phyloP scores from a whole-genome alignment of 2,888 invertebrate species.

The Folsomia candida region DNA sequence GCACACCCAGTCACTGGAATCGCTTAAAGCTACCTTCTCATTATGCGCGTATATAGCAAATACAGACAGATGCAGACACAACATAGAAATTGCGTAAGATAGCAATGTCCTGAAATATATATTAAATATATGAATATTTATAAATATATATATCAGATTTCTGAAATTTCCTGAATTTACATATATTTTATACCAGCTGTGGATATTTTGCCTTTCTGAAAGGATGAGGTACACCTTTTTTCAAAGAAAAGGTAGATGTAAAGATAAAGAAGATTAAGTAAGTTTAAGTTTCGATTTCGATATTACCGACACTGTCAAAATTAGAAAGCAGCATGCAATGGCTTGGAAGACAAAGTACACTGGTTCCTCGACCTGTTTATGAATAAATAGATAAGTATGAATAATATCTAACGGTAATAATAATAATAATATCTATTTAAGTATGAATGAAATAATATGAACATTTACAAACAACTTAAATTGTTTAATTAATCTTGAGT shows the following conservation, averaged over 20 bases:
- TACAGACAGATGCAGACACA: constrained; percentile 21
- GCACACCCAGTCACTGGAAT: constrained; percentile 15
- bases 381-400: neutral
- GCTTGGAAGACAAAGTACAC: constrained; percentile 23
- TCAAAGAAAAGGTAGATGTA: too few species aligned
- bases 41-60: constrained; percentile 23
- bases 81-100: constrained; percentile 23
- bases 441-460: too few species aligned
- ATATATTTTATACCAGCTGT: constrained; percentile 14
- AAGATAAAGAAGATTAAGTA: too few species aligned
- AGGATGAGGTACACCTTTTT: constrained; percentile 29
- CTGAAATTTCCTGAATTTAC: neutral
- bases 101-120: neutral
- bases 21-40: constrained; percentile 7
- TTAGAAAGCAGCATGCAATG: constrained; percentile 22
- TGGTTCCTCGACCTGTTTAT: neutral
- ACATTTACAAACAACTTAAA: too few species aligned
- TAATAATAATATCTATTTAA: too few species aligned
- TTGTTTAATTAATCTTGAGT: neutral
- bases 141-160: too few species aligned
- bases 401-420: too few species aligned
- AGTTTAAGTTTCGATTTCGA: too few species aligned
- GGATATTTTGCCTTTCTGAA: constrained; percentile 40
- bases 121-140: too few species aligned
- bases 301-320: constrained; percentile 27